Conservation (phyloP, 2,888 invertebrate genomes). For the Ornithoptera alexandrae region DNA sequence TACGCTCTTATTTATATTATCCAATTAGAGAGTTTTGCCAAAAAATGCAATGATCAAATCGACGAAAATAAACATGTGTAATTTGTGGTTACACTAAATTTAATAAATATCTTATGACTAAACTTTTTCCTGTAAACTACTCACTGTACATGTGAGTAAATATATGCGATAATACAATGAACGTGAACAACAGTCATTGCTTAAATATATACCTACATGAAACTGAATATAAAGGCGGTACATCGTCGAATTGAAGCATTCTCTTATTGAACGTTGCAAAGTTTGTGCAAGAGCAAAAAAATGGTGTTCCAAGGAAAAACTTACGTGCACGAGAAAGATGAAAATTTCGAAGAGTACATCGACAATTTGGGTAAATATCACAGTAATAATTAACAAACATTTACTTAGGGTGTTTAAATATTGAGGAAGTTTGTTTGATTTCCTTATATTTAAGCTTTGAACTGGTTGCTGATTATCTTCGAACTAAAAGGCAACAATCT, state of each 20-base stretch:
- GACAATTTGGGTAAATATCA: conserved; percentile 6
- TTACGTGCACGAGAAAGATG: conserved; percentile 1
- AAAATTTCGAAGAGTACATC: conserved; percentile 2
- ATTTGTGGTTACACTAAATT: neutral
- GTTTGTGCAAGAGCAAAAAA: neutral
- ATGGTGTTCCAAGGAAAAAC: conserved; percentile 3
- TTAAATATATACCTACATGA: neutral
- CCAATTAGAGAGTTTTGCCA: no score
- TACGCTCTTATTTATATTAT: no score
- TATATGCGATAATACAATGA: neutral
- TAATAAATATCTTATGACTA: neutral
- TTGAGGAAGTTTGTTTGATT: no score
- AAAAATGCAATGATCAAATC: no score
- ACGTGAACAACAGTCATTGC: neutral
- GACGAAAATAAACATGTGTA: neutral
- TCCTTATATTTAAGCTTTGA: no score
- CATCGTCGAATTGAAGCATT: neutral
- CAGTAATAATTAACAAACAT: no score
- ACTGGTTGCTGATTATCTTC: no score
- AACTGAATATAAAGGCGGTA: neutral
- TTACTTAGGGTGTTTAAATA: no score
- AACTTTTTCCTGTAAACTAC: neutral
- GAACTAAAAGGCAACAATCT: no score
- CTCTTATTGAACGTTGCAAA: neutral
- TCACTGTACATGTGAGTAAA: neutral